Conservation (phyloP, 2,113 vertebrate genomes). For the Acrocephalus arundinaceus region DNA sequence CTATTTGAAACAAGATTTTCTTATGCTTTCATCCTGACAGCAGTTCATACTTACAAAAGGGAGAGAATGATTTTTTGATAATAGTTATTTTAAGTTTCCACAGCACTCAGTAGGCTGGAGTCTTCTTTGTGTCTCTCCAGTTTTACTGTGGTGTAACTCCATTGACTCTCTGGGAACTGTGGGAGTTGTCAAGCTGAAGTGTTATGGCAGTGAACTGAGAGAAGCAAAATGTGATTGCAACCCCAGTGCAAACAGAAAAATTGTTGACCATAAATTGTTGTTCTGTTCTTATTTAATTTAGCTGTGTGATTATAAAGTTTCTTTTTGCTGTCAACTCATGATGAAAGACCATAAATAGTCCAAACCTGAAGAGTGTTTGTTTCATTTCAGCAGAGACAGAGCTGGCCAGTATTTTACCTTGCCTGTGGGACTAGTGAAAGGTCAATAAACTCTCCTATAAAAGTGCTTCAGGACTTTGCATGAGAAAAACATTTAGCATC, state of each 20-base stretch:
- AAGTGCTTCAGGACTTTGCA: slow-evolving; percentile 7
- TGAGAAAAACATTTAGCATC: background rate
- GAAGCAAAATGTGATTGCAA: background rate
- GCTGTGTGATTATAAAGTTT: background rate
- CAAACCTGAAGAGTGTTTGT: background rate
- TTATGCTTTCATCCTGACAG: background rate
- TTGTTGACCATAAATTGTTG: background rate
- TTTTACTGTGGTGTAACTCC: background rate
- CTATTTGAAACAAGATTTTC: background rate
- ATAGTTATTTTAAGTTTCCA: background rate
- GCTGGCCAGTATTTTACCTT: slow-evolving; percentile 8
- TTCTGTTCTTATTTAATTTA: slow-evolving; percentile 43
- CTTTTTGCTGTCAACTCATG: background rate
- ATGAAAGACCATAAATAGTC: slow-evolving; percentile 16
- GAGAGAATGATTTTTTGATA: background rate
- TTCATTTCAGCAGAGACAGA: slow-evolving; percentile 13
- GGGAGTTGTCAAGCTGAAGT: background rate
- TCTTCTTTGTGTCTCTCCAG: background rate
- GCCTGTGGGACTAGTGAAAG: slow-evolving; percentile 2
- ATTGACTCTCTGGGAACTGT: background rate
- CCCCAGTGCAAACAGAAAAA: background rate
- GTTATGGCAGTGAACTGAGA: background rate
- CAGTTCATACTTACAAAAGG: background rate
- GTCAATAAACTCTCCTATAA: background rate
- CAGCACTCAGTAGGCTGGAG: background rate